Evolutionary conservation across 1,140 invertebrate genomes (phyloP), one percentile per base, ranked within the genome.

Genomic region (Vollenhovia emeryi): DNA sequence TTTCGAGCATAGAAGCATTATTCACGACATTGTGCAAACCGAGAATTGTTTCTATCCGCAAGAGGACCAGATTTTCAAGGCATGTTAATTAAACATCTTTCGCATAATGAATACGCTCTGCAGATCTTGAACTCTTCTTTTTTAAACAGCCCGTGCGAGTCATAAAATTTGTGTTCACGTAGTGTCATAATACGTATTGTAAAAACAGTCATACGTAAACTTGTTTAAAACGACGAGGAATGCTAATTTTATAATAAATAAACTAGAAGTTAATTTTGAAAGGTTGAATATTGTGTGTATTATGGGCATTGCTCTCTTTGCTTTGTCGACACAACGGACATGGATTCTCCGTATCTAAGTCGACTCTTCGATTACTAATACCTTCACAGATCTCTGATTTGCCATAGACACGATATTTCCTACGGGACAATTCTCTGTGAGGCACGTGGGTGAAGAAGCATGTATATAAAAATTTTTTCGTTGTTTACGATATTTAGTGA

Each of bases 391-490:
- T 57, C 48, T 80, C 50, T 71, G 15, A 57, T 80, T 80, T 80
- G 78, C 50, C 64, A 57, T 69, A 43, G 21, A 80, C 8, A 21
- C 11, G 60, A 48, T 59, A 84, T 79, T 84, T 84, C 74, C 21
- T 84, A 78, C 74, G 57, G 45, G 52, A 84, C 24, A 36, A 78
- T 84, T 78, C 82, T 78, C 57, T 24, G 24, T 8, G 24, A 62
- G 57, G 45, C 7, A 45, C 15, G n/a, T 2, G 24, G 11, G 43
- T 30, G 45, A 30, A 27, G 24, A n/a, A 33, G n/a, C n/a, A 24
- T 80, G 64, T 80, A 71, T 21, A 80, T 80, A 80, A 30, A 33
- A 36, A 33, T 15, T 71, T 36, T 79, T 69, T 71, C 36, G 33
- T 80, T 80, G 45, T 79, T 21, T 80, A 30, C 50, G 48, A 79